Conservation (phyloP, 2,113 vertebrate species). For the Anolis sagrei region DNA sequence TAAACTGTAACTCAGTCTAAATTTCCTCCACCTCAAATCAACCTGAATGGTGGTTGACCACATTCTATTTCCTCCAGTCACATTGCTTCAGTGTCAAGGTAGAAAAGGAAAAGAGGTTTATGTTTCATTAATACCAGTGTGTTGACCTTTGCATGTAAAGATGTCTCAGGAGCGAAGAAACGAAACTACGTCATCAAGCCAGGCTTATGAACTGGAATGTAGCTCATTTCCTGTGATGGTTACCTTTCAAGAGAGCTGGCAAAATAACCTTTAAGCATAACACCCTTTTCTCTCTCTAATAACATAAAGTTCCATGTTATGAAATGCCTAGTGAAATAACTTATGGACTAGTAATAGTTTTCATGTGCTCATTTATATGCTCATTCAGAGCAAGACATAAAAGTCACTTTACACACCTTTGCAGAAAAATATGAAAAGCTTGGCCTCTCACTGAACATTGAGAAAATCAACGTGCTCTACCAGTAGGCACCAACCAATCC, state of each 20-base stretch:
- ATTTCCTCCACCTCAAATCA: neutral
- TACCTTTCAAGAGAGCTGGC: neutral
- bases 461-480: too few species aligned
- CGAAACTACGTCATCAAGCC: neutral
- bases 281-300: neutral
- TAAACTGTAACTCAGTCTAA: neutral
- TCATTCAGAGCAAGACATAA: too few species aligned
- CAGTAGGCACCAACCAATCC: too few species aligned
- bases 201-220: neutral
- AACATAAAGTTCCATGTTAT: neutral
- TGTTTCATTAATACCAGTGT: neutral
- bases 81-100: neutral
- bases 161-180: neutral
- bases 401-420: too few species aligned
- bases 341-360: neutral
- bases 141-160: neutral
- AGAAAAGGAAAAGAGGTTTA: neutral
- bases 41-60: neutral
- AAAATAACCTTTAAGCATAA: neutral
- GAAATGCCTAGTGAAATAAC: neutral
- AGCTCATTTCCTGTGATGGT: neutral
- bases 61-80: neutral
- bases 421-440: too few species aligned
- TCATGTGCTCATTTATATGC: too few species aligned
- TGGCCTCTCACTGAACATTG: too few species aligned